Percentiles rank a stretch among this genome's conserved stretches.
Evolutionary conservation across 23 tunicate genomes (phyloP).

Genomic region (Ciona savignyi): DNA sequence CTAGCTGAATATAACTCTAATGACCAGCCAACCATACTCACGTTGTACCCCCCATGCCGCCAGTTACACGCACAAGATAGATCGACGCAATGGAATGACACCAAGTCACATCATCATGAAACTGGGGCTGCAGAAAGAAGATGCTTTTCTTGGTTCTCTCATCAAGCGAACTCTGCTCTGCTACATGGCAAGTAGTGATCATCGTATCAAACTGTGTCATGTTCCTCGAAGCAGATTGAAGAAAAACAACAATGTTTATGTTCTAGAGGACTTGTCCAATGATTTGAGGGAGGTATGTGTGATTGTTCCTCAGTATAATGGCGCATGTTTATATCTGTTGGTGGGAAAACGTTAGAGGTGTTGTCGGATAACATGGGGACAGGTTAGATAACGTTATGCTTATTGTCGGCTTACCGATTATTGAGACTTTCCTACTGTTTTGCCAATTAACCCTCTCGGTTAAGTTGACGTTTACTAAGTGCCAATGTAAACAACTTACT

Average conservation of each 20-base stretch:
- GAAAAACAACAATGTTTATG: neutral
- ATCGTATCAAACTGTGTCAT: conserved; percentile 14
- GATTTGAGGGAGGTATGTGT: too few relatives aligned
- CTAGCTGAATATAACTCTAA: too few relatives aligned
- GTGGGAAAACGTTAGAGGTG: too few relatives aligned
- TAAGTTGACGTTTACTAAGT: too few relatives aligned
- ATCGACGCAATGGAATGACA: conserved; percentile 1
- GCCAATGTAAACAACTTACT: too few relatives aligned
- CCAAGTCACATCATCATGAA: conserved; percentile 20
- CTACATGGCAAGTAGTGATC: conserved; percentile 20
- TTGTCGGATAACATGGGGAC: too few relatives aligned
- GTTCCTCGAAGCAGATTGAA: conserved; percentile 4
- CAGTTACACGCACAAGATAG: neutral
- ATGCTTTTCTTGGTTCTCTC: neutral
- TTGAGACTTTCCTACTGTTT: neutral
- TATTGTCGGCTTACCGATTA: neutral
- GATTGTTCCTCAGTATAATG: too few relatives aligned
- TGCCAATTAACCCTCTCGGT: too few relatives aligned
- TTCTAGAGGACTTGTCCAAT: neutral
- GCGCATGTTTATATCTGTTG: too few relatives aligned
- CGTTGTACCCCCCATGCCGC: too few relatives aligned
- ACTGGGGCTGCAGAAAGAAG: conserved; percentile 3
- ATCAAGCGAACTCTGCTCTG: conserved; percentile 5
- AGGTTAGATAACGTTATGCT: too few relatives aligned
- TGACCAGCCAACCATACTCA: too few relatives aligned